Evolutionary conservation across 2,113 vertebrate genomes (phyloP).

Genomic region (Colistium nudipinnis): DNA sequence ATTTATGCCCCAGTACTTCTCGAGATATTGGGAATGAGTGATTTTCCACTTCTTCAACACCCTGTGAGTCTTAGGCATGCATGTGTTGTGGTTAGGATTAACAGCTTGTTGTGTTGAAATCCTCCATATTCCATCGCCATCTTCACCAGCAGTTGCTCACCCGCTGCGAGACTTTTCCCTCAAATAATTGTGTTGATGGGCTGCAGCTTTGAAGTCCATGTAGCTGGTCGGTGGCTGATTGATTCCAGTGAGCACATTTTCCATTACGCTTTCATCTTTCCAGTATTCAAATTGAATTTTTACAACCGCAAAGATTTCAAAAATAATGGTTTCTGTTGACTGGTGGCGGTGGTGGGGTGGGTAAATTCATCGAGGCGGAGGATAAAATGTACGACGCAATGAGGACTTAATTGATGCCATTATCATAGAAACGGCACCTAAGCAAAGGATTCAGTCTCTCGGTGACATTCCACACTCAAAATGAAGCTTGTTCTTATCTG

Average conservation of each 20-base stretch:
- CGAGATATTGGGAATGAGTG: background rate
- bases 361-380: conserved; percentile 19
- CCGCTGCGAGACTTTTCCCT: conserved; percentile 11
- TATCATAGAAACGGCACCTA: conserved; percentile 64
- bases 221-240: conserved; percentile 60
- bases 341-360: background rate
- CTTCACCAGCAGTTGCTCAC: conserved; percentile 24
- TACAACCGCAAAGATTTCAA: conserved; percentile 34
- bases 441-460: conserved; percentile 65
- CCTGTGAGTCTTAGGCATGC: background rate
- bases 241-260: conserved; percentile 67
- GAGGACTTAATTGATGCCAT: conserved; percentile 66
- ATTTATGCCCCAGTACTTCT: background rate
- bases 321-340: conserved; percentile 31
- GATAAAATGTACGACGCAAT: conserved; percentile 47
- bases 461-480: conserved; percentile 49
- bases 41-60: background rate
- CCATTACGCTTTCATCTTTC: conserved; percentile 69
- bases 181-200: conserved; percentile 54
- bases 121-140: conserved; percentile 8
- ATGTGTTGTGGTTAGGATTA: background rate
- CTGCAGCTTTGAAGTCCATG: conserved; percentile 68
- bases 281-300: conserved; percentile 58
- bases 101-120: conserved; percentile 3
- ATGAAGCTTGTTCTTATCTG: conserved; percentile 38